Conservation (phyloP, 1,140 invertebrate genomes). For the Anagrus nilaparvatae region DNA sequence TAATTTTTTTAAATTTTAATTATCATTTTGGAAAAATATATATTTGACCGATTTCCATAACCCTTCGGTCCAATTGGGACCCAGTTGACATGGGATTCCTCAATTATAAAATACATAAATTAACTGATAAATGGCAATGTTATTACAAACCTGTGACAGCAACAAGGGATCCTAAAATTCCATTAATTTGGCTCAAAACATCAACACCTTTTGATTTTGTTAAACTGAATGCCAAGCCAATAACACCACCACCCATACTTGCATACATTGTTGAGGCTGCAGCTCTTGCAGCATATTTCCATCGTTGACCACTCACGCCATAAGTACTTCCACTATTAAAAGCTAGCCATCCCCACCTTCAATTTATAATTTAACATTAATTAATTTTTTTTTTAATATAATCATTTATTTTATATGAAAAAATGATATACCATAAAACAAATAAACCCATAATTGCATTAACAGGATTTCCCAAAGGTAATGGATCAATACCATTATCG, state of each 20-base stretch:
- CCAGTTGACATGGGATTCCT: no score
- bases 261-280: slow-evolving; percentile 83
- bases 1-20: no score
- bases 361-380: not conserved
- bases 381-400: not conserved
- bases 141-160: no score
- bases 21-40: no score
- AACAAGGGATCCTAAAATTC: no score
- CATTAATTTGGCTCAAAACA: slow-evolving; percentile 80
- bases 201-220: slow-evolving; percentile 64
- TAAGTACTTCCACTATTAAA: slow-evolving; percentile 89
- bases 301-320: slow-evolving; percentile 62
- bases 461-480: slow-evolving; percentile 79
- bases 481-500: slow-evolving; percentile 58
- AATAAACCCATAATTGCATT: slow-evolving; percentile 87
- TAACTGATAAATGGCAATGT: no score
- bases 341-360: slow-evolving; percentile 79
- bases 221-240: slow-evolving; percentile 59
- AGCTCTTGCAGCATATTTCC: slow-evolving; percentile 80
- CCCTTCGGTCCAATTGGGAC: no score
- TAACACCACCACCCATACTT: slow-evolving; percentile 77
- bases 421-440: slow-evolving; percentile 67
- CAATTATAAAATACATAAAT: no score
- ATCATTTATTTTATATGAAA: no score
- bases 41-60: no score